Evolutionary conservation across 2,797 vertebrate genomes (phyloP), one percentile per base, ranked within the genome.

Genomic region (Gobionotothen gibberifrons): DNA sequence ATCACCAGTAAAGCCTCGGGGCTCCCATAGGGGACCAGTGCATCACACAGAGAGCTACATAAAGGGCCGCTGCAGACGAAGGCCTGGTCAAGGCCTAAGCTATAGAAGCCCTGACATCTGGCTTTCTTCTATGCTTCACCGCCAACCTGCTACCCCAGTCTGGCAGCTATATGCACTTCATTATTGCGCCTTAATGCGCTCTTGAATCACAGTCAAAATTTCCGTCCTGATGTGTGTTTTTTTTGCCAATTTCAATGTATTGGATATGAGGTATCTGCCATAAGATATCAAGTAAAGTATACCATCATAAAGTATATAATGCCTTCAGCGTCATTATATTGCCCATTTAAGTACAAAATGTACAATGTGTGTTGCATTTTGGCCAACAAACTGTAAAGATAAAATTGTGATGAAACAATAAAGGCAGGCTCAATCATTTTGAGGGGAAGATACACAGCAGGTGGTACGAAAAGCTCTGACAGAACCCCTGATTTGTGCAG

Each of bases 401-500:
- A 90, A 94, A 93, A 91, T 90, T 85, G 81, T 90, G 91, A 91
- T 89, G 92, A 92, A 91, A 93, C 92, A 93, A 93, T 92, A 91
- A 93, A 93, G 90, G 92, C 90, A 89, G 92, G 91, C 92, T 94
- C 90, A 92, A 83, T 91, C 87, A 83, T 91, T 91, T 92, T 91
- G 88, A 92, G 85, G 89, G 87, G 89, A 92, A 88, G 90, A 89
- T 87, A 90, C 91, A 93, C 88, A 93, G 94, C 95, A 96, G 95
- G 94, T 96, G 94, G 95, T 93, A 92, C 60, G 92, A 89, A 94
- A 95, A 95, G 90, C 94, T 94, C 93, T 91, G 91, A 93, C 94
- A 95, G 94, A 95, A 95, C 94, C 94, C 94, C 92, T 92, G 92
- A 92, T 94, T 94, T 94, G 92, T 94, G 93, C 93, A 92, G 94